Percentiles rank a stretch among this genome's conserved stretches.
phyloP scores from a whole-genome alignment of 30 jellyfish, hydroid and myxozoan species.

The Cassiopea andromeda region DNA sequence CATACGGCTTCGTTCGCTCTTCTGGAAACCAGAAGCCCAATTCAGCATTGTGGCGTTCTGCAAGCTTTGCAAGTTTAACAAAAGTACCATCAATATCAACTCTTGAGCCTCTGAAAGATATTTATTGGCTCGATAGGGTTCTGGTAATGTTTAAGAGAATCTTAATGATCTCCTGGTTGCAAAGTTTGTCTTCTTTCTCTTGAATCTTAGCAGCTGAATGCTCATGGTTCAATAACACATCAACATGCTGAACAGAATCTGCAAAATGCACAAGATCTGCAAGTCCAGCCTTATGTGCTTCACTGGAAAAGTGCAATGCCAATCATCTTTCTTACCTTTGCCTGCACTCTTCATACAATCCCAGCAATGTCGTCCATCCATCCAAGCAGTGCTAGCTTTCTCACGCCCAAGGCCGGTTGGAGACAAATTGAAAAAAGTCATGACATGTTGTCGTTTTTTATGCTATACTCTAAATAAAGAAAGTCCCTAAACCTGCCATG shows the following conservation, averaged over 20 bases:
- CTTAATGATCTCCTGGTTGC: conserved; percentile 6
- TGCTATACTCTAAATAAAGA: conserved; percentile 56
- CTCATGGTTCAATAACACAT: conserved; percentile 11
- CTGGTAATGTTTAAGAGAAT: conserved; percentile 44
- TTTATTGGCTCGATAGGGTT: conserved; percentile 48
- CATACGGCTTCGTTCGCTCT: too few relatives aligned
- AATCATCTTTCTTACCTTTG: conserved; percentile 23
- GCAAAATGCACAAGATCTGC: conserved; percentile 55
- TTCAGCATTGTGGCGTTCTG: too few relatives aligned
- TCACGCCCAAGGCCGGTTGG: conserved; percentile 60
- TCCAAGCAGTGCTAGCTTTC: conserved; percentile 45
- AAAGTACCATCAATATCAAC: conserved; percentile 42
- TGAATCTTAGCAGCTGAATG: conserved; percentile 26
- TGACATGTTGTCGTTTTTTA: conserved; percentile 30
- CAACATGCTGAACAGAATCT: conserved; percentile 3
- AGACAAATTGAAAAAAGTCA: conserved; percentile 48
- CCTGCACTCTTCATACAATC: conserved; percentile 58
- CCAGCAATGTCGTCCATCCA: conserved; percentile 41
- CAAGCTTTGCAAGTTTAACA: too few relatives aligned
- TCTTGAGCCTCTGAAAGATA: conserved; percentile 49
- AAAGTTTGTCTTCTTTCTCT: conserved; percentile 54
- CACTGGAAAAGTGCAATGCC: conserved; percentile 53
- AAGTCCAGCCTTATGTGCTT: conserved; percentile 61
- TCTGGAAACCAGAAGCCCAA: too few relatives aligned
- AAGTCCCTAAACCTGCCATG: conserved; percentile 28